A percentile compares a stretch with the other conserved stretches of the same genome.
Conservation (phyloP, 2,797 vertebrate genomes). For the Novumbra hubbsi region DNA sequence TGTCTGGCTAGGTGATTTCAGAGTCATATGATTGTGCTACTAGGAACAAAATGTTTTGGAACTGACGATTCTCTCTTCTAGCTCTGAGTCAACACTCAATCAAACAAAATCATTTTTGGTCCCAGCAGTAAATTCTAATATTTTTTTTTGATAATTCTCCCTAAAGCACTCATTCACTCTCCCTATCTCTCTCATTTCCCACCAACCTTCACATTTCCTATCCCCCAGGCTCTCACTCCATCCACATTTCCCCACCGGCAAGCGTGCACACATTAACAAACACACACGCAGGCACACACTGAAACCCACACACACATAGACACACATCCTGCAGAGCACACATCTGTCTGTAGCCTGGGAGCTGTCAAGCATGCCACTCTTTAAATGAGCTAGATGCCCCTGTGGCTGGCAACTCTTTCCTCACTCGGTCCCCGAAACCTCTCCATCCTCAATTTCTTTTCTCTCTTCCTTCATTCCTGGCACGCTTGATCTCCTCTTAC, state of each 20-base stretch:
- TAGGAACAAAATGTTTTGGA: background rate
- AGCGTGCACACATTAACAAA: conserved; percentile 8
- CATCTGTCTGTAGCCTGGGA: conserved; percentile 44
- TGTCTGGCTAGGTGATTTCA: background rate
- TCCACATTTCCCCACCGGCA: background rate
- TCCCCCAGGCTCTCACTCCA: background rate
- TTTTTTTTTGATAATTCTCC: background rate
- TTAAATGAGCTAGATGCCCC: conserved; percentile 53
- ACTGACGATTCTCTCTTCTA: background rate
- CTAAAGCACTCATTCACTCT: background rate
- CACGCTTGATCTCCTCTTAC: conserved; percentile 11
- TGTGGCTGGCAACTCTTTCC: conserved; percentile 39
- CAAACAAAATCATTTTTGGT: background rate
- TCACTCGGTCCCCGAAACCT: background rate
- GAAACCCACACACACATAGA: conserved; percentile 8
- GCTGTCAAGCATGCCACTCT: conserved; percentile 42
- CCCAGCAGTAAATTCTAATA: background rate
- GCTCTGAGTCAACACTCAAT: background rate
- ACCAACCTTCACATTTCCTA: background rate
- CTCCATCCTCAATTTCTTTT: background rate
- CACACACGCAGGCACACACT: conserved; percentile 3
- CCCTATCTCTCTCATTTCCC: background rate
- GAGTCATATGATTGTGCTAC: background rate
- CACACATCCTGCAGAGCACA: conserved; percentile 33
- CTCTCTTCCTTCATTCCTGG: background rate